A percentile compares a stretch with the other conserved stretches of the same genome.
Evolutionary conservation across 1,140 invertebrate species (phyloP).

Genomic region (Telenomus remus): DNA sequence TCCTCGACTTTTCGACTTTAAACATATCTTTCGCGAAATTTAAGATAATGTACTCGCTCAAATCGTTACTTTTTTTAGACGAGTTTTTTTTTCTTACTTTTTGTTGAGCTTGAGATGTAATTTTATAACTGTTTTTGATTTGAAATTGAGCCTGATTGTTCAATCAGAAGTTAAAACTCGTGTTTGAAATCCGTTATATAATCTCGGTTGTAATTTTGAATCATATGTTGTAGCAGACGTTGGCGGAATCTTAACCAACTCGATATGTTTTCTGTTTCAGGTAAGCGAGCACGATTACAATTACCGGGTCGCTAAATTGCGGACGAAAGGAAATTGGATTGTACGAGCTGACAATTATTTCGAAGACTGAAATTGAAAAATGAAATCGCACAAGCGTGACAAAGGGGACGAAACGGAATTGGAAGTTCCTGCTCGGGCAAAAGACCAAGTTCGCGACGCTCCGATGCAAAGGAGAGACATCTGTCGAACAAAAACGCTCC

Average conservation of each 20-base stretch:
- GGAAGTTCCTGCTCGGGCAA: slow-evolving; percentile 11
- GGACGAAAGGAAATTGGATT: slow-evolving; percentile 28
- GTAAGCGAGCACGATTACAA: slow-evolving; percentile 16
- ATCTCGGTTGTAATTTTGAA: too few relatives aligned
- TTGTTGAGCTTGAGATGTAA: too few relatives aligned
- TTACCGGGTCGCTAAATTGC: slow-evolving; percentile 11
- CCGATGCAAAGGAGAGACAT: slow-evolving; percentile 8
- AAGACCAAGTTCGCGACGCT: neutral
- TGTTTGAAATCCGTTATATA: too few relatives aligned
- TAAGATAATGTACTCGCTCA: too few relatives aligned
- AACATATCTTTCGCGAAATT: neutral
- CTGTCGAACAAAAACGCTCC: slow-evolving; percentile 5
- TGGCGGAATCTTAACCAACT: slow-evolving; percentile 5
- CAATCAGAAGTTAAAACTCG: too few relatives aligned
- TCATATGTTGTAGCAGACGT: too few relatives aligned
- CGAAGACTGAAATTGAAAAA: slow-evolving; percentile 25
- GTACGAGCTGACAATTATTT: slow-evolving; percentile 27
- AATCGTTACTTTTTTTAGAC: too few relatives aligned
- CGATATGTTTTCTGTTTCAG: slow-evolving; percentile 25
- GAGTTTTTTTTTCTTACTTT: too few relatives aligned
- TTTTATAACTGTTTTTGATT: too few relatives aligned
- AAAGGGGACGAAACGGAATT: slow-evolving; percentile 13
- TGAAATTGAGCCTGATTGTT: too few relatives aligned
- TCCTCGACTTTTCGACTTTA: neutral
- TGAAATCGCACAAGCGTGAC: slow-evolving; percentile 14